phyloP scores from a whole-genome alignment of 1,140 invertebrate genomes.

The Wasmannia auropunctata region DNA sequence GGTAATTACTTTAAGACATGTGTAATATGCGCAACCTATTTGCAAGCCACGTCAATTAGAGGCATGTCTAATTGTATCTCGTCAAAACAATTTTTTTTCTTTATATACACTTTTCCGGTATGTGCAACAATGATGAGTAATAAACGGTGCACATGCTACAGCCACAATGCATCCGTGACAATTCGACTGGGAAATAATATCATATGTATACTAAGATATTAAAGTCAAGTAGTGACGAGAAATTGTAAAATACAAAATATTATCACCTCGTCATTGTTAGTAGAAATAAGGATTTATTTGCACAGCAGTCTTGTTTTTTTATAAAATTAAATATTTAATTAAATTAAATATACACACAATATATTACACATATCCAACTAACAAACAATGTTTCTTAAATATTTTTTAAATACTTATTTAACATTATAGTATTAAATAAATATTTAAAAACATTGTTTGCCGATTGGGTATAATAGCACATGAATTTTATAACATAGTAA shows the following conservation, averaged over 20 bases:
- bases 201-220: background rate
- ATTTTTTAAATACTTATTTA: too few species aligned
- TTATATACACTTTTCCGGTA: constrained; percentile 50
- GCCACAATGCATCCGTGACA: background rate
- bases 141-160: background rate
- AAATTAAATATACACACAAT: background rate
- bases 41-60: constrained; percentile 38
- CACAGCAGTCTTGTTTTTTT: background rate
- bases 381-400: too few species aligned
- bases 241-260: background rate
- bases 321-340: too few species aligned
- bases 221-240: background rate
- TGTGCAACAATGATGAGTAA: constrained; percentile 23
- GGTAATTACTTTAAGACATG: background rate
- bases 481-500: background rate
- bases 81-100: constrained; percentile 38
- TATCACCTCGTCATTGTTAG: background rate
- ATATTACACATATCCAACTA: too few species aligned
- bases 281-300: background rate
- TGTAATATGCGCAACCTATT: constrained; percentile 3
- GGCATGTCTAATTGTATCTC: constrained; percentile 41
- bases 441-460: too few species aligned
- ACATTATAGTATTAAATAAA: too few species aligned
- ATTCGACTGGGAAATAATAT: constrained; percentile 8
- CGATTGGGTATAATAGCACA: too few species aligned